Conservation (phyloP, 2,797 vertebrate genomes). For the Tenualosa thibaudeaui region DNA sequence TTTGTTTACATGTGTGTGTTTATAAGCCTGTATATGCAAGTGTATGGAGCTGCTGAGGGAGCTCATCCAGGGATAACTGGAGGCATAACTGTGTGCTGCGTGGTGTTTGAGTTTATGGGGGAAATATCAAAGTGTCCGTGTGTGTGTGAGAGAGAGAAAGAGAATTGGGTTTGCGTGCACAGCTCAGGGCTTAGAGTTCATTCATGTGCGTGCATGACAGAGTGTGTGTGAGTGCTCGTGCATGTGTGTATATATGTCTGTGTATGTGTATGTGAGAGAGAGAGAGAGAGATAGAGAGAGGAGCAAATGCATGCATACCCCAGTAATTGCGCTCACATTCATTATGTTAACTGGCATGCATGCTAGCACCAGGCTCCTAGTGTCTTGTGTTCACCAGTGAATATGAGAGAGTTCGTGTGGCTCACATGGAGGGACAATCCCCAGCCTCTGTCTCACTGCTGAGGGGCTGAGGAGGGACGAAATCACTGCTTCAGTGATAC, state of each 20-base stretch:
- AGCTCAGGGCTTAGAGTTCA: not conserved
- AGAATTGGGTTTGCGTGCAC: not conserved
- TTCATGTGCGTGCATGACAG: not conserved
- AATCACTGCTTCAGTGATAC: not conserved
- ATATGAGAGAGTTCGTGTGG: constrained; percentile 47
- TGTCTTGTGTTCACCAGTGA: constrained; percentile 40
- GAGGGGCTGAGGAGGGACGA: not conserved
- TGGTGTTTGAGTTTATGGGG: not conserved
- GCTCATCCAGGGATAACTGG: not conserved
- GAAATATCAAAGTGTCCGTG: not conserved
- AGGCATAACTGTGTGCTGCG: not conserved
- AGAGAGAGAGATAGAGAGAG: too few relatives aligned
- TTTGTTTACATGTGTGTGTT: constrained; percentile 19
- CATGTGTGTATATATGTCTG: not conserved
- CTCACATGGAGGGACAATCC: constrained; percentile 45
- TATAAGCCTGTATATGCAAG: not conserved
- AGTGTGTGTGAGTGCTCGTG: not conserved
- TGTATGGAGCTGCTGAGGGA: not conserved
- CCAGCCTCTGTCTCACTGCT: constrained; percentile 31
- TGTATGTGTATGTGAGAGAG: too few relatives aligned
- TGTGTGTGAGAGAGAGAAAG: not conserved
- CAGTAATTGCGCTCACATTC: constrained; percentile 40
- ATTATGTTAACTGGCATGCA: constrained; percentile 26
- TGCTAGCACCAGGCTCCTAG: constrained; percentile 37
- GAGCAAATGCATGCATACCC: constrained; percentile 1